Evolutionary conservation across 2,113 vertebrate species (phyloP).

Genomic region (Ptilorrhoa leucosticta): DNA sequence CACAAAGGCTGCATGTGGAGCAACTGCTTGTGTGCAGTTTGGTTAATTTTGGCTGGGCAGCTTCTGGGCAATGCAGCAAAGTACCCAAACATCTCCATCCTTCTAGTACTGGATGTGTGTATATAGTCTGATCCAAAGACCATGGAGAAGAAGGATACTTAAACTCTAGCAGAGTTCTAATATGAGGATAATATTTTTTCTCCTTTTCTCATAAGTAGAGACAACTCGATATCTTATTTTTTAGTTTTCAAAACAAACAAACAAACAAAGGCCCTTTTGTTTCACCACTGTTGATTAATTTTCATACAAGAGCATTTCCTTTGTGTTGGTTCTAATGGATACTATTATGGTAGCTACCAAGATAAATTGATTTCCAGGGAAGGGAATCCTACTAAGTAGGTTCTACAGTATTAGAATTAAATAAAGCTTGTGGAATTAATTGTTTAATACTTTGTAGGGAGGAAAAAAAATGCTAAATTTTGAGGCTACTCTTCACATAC

Average conservation of each 20-base stretch:
- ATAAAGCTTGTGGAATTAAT: constrained; percentile 1
- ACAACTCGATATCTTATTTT: neutral
- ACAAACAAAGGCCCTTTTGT: neutral
- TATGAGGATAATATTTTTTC: neutral
- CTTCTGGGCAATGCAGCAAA: neutral
- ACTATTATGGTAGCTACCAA: neutral
- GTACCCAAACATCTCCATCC: neutral
- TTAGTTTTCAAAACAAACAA: neutral
- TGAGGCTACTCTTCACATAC: neutral
- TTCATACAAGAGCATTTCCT: neutral
- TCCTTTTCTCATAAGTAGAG: neutral
- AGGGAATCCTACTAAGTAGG: neutral
- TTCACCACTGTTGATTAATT: constrained; percentile 6
- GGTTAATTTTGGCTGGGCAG: neutral
- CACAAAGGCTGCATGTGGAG: neutral
- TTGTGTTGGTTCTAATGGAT: constrained; percentile 8
- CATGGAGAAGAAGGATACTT: neutral
- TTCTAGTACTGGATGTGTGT: neutral
- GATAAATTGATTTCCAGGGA: constrained; percentile 6
- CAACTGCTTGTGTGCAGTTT: neutral
- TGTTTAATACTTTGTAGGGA: neutral
- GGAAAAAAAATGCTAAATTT: neutral
- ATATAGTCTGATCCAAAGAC: neutral
- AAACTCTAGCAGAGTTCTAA: neutral
- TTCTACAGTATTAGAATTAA: constrained; percentile 13